These are phyloP conservation scores for Drosophila greeni DNA, from an alignment of 2,888 invertebrate species.

Conservation along the genomic window DNA sequence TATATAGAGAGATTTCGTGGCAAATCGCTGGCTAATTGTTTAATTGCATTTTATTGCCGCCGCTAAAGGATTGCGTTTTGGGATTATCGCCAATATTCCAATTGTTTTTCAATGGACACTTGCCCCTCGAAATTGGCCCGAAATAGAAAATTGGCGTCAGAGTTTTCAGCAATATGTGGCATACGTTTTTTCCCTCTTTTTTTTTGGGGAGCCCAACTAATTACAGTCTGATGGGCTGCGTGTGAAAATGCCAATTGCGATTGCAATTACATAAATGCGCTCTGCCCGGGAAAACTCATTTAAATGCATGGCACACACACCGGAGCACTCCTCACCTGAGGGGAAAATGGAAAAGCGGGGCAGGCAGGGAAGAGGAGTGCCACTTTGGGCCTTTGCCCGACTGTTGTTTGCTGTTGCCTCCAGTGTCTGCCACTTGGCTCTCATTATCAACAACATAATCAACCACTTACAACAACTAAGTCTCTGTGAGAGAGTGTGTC, in stretches of 20 bases:
- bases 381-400: slow-evolving; percentile 20
- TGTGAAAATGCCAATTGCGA: slow-evolving; percentile 41
- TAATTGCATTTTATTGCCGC: slow-evolving; percentile 54
- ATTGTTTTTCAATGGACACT: slow-evolving; percentile 23
- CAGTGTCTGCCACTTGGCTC: slow-evolving; percentile 42
- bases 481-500: slow-evolving; percentile 1
- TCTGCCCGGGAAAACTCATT: slow-evolving; percentile 47
- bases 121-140: background rate
- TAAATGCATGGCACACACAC: slow-evolving; percentile 51
- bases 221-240: slow-evolving; percentile 40
- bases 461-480: slow-evolving; percentile 48
- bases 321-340: slow-evolving; percentile 15
- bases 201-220: slow-evolving; percentile 35
- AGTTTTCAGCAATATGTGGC: slow-evolving; percentile 1
- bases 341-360: background rate
- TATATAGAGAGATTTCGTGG: slow-evolving; percentile 8
- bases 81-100: slow-evolving; percentile 15
- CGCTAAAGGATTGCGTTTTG: slow-evolving; percentile 45
- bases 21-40: slow-evolving; percentile 42
- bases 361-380: background rate
- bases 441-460: slow-evolving; percentile 70
- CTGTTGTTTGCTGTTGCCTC: slow-evolving; percentile 36
- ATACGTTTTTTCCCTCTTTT: background rate
- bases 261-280: slow-evolving; percentile 52
- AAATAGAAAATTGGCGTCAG: slow-evolving; percentile 9